phyloP scores from a whole-genome alignment of 2,113 vertebrate species.

The Brienomyrus longianalis region DNA sequence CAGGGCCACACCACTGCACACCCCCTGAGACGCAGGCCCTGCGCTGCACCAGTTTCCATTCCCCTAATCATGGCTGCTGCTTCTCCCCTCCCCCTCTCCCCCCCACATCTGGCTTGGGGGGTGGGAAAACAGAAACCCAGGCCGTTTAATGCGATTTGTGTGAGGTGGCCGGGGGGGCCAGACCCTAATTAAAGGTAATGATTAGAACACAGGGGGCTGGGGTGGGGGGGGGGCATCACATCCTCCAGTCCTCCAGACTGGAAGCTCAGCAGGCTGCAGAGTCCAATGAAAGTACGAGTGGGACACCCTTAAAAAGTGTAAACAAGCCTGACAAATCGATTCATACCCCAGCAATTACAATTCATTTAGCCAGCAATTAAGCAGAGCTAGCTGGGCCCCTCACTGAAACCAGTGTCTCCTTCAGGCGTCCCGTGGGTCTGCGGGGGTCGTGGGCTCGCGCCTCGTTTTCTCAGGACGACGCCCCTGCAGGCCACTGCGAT shows the following conservation, averaged over 20 bases:
- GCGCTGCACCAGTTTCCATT: conserved; percentile 31
- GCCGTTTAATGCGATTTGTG: conserved; percentile 48
- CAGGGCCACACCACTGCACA: background rate
- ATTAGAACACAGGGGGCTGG: conserved; percentile 29
- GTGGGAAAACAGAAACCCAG: conserved; percentile 13
- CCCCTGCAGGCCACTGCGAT: background rate
- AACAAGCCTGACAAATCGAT: background rate
- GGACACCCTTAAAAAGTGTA: too few species aligned
- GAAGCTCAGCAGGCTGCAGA: conserved; percentile 5
- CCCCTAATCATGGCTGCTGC: conserved; percentile 41
- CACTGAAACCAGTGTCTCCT: background rate
- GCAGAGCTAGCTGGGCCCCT: background rate
- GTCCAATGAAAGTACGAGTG: background rate
- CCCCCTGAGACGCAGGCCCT: background rate
- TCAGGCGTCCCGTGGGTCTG: too few species aligned
- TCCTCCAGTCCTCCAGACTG: conserved; percentile 8
- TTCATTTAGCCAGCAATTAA: background rate
- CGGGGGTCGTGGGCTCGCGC: background rate
- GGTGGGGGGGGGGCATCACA: conserved; percentile 14
- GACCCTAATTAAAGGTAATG: conserved; percentile 44
- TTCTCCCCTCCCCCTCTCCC: background rate
- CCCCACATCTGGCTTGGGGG: background rate
- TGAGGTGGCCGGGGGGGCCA: conserved; percentile 39
- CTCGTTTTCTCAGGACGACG: background rate
- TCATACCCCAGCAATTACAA: background rate